Evolutionary conservation across 2,888 invertebrate species (phyloP), one percentile per base, ranked within the genome.

Genomic region (Mythimna ferrago): DNA sequence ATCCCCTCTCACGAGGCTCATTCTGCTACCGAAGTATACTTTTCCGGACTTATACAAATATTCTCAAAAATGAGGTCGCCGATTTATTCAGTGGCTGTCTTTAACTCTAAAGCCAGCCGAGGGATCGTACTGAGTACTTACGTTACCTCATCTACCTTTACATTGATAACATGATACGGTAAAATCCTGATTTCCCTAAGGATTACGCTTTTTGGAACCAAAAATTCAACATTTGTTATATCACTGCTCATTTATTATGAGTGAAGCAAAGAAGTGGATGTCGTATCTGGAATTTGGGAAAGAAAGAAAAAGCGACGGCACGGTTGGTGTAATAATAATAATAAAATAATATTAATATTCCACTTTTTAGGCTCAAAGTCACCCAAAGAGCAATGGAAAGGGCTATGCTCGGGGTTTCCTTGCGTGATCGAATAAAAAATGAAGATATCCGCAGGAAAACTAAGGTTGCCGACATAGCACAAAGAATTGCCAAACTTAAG

Each of bases 181-280:
- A 53, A 73, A 81, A 70, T 57, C 65, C 66, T 78, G 80, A 81
- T 81, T 81, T 81, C 81, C 80, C 80, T 62, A 10, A 68, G 81
- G 80, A 71, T 26, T 58, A 48, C 16, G 73, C 54, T 81, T 70
- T 67, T 70, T 71, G 73, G 63, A 81, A 76, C 80, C 73, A 73
- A 80, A 82, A 80, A 73, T 60, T 75, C 70, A 35, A 60, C 53
- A 82, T 80, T 76, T 73, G 57, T 67, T 80, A 64, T 60, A 73
- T 48, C 61, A 53, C 63, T 71, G 69, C 61, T 78, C 72, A 74
- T 76, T 73, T 81, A 66, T 78, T 71, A 65, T 72, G 65, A 63
- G 58, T 14, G 32, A 58, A 69, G 71, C 66, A 75, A 64, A 81
- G 57, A 19, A 69, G 51, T 60, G 21, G 41, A 66, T 71, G 62